A percentile compares a stretch with the other conserved stretches of the same genome.
These are phyloP conservation scores for Telmatochromis sp. DNA, from an alignment of 2,113 vertebrate genomes.

Conservation along the genomic window DNA sequence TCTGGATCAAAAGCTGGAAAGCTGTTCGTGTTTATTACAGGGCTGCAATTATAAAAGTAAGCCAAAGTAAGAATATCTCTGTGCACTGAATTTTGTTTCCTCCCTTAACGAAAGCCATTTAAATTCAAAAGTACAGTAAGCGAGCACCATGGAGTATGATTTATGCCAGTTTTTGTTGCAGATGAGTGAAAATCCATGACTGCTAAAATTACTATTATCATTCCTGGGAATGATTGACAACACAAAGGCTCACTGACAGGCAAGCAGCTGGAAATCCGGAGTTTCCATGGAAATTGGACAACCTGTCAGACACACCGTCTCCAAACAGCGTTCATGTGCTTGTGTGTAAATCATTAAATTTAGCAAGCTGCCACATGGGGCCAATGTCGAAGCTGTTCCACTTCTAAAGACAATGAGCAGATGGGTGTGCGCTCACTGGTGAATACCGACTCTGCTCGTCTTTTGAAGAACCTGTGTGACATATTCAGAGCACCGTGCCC, in stretches of 20 bases:
- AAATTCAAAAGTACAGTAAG: not conserved
- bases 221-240: conserved; percentile 16
- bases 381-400: not conserved
- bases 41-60: not conserved
- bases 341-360: conserved; percentile 10
- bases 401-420: not conserved
- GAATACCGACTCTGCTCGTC: not conserved
- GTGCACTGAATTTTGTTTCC: not conserved
- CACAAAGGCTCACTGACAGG: conserved; percentile 17
- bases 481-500: not conserved
- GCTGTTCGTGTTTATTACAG: not conserved
- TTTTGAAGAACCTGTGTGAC: conserved; percentile 13
- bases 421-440: not conserved
- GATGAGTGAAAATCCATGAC: not conserved
- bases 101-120: not conserved
- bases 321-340: not conserved
- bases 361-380: not conserved
- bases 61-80: not conserved
- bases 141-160: not conserved
- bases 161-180: not conserved
- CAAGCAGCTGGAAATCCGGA: not conserved
- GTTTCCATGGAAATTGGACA: conserved; percentile 36
- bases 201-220: conserved; percentile 9
- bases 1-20: not conserved
- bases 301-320: not conserved